Conservation (phyloP, 1,140 invertebrate species). For the Glossosoma conforme region DNA sequence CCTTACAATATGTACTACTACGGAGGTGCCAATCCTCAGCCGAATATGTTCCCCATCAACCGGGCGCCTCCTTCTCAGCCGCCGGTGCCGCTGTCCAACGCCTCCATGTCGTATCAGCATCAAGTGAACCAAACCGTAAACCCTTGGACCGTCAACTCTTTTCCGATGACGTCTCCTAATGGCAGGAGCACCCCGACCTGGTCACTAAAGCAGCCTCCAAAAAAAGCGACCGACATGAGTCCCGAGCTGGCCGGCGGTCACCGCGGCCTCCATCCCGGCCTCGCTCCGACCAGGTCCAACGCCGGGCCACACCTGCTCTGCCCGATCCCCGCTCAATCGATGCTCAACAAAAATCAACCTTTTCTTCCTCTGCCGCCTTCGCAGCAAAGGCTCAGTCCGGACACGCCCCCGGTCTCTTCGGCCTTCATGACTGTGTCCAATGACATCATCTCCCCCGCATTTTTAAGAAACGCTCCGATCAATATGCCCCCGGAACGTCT, state of each 20-base stretch:
- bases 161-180: constrained; percentile 26
- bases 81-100: constrained; percentile 18
- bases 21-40: constrained; percentile 20
- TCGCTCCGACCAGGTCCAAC: constrained; percentile 12
- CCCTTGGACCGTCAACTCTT: constrained; percentile 26
- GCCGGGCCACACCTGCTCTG: constrained; percentile 14
- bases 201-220: constrained; percentile 24
- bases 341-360: constrained; percentile 24
- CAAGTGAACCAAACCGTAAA: constrained; percentile 20
- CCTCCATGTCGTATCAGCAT: constrained; percentile 28
- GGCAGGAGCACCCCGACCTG: constrained; percentile 24
- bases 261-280: constrained; percentile 10
- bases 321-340: constrained; percentile 13
- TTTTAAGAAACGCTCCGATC: constrained; percentile 20
- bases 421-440: constrained; percentile 10
- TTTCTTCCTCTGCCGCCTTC: constrained; percentile 22
- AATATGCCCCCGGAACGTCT: constrained; percentile 22
- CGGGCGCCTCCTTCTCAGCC: constrained; percentile 19
- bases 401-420: constrained; percentile 16
- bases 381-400: constrained; percentile 24
- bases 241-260: constrained; percentile 1
- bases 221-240: constrained; percentile 20
- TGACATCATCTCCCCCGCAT: constrained; percentile 16
- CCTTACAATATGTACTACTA: constrained; percentile 22
- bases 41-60: constrained; percentile 17